These are phyloP conservation scores for Ellobius talpinus DNA, from an alignment of 2,113 vertebrate species.

Conservation along the genomic window DNA sequence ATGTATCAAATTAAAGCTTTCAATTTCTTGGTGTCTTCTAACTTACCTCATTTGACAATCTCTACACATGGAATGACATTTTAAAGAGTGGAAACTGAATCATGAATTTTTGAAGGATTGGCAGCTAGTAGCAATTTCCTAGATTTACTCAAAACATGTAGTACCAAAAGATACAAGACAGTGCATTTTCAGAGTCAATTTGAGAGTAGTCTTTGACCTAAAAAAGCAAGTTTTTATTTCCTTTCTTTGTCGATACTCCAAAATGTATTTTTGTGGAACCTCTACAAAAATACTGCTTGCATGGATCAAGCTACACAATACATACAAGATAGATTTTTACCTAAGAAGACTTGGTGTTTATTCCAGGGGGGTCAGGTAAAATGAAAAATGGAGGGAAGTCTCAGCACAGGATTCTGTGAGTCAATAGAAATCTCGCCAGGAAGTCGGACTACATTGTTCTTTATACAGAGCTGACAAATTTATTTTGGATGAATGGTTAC, in stretches of 20 bases:
- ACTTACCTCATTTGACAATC: background rate
- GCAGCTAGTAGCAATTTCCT: background rate
- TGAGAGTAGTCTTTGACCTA: background rate
- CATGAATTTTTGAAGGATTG: constrained; percentile 14
- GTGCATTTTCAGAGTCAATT: background rate
- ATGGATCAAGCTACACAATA: background rate
- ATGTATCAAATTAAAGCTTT: background rate
- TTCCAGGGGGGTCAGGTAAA: background rate
- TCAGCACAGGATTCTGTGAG: background rate
- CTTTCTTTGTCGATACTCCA: background rate
- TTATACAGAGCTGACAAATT: background rate
- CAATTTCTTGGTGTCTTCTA: background rate
- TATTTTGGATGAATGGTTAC: background rate
- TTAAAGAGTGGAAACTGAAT: background rate
- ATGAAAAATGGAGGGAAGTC: background rate
- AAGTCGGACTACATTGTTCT: background rate
- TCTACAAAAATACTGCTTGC: background rate
- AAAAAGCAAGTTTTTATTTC: background rate
- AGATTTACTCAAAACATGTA: background rate
- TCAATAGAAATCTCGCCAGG: background rate
- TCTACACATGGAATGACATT: background rate
- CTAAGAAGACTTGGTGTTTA: background rate
- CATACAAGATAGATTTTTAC: background rate
- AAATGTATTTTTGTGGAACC: background rate
- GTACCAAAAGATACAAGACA: background rate